Conservation (phyloP, 2,113 vertebrate species). For the Murina feae region DNA sequence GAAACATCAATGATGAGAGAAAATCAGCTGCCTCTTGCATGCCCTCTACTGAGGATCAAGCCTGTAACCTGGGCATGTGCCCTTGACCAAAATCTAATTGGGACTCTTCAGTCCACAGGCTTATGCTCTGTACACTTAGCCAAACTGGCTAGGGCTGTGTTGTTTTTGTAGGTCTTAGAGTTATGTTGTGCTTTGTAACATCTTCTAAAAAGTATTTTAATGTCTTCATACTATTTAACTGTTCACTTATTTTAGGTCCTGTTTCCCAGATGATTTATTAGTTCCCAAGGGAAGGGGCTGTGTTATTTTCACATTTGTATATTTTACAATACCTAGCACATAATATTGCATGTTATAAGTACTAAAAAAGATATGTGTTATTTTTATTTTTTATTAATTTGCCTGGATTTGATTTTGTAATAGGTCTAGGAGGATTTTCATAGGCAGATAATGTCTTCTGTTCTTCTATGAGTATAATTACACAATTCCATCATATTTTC, state of each 20-base stretch:
- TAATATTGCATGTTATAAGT: neutral
- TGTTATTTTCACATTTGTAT: neutral
- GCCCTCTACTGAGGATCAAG: too few species aligned
- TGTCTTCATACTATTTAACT: neutral
- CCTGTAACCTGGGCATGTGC: too few species aligned
- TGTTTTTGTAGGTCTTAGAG: neutral
- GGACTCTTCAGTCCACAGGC: too few species aligned
- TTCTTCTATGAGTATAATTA: constrained; percentile 13
- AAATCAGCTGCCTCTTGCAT: too few species aligned
- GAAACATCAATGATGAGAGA: too few species aligned
- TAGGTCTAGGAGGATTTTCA: neutral
- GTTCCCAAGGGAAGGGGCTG: neutral
- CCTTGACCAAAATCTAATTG: too few species aligned
- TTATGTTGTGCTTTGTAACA: neutral
- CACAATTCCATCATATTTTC: neutral
- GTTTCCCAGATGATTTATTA: neutral
- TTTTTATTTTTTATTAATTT: constrained; percentile 31
- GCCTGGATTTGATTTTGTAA: constrained; percentile 19
- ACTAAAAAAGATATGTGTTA: neutral
- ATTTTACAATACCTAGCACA: neutral
- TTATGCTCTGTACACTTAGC: too few species aligned
- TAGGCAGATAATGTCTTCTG: neutral
- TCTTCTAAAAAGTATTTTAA: neutral
- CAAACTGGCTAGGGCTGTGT: too few species aligned
- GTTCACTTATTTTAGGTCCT: neutral